phyloP scores from a whole-genome alignment of 2,888 invertebrate genomes.

The Philaethria dido region DNA sequence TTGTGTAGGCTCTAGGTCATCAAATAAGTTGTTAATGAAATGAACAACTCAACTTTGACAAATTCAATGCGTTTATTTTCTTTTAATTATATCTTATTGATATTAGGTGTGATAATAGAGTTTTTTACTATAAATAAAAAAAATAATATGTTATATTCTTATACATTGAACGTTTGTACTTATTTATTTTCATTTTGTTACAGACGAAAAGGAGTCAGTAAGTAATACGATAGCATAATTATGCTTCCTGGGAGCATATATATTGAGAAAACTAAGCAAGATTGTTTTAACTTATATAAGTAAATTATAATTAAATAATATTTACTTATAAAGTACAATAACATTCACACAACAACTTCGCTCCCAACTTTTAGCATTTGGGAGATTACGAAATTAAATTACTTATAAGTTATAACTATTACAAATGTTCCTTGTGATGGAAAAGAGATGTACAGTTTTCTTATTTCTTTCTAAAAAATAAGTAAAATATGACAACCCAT shows the following conservation, averaged over 20 bases:
- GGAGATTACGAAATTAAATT: background rate
- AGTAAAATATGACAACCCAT: slow-evolving; percentile 16
- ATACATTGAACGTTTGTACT: too few species aligned
- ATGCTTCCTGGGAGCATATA: too few species aligned
- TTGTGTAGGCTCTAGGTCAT: slow-evolving; percentile 32
- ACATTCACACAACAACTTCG: background rate
- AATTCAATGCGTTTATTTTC: slow-evolving; percentile 10
- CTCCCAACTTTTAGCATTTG: background rate
- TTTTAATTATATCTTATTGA: background rate
- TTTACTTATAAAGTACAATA: background rate
- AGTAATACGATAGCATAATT: too few species aligned
- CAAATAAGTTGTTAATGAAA: slow-evolving; percentile 29
- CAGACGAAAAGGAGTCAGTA: too few species aligned
- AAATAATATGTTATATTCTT: too few species aligned
- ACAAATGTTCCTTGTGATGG: background rate
- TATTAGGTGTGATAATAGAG: background rate
- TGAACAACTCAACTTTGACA: slow-evolving; percentile 22
- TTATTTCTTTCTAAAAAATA: background rate
- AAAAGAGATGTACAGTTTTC: background rate
- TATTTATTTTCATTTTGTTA: too few species aligned
- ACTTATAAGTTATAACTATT: slow-evolving; percentile 2
- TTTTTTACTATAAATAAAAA: background rate
- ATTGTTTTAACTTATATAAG: too few species aligned
- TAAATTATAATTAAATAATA: too few species aligned
- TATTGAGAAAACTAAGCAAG: too few species aligned